phyloP scores from a whole-genome alignment of 2,888 invertebrate genomes.

The Luperina nickerlii region DNA sequence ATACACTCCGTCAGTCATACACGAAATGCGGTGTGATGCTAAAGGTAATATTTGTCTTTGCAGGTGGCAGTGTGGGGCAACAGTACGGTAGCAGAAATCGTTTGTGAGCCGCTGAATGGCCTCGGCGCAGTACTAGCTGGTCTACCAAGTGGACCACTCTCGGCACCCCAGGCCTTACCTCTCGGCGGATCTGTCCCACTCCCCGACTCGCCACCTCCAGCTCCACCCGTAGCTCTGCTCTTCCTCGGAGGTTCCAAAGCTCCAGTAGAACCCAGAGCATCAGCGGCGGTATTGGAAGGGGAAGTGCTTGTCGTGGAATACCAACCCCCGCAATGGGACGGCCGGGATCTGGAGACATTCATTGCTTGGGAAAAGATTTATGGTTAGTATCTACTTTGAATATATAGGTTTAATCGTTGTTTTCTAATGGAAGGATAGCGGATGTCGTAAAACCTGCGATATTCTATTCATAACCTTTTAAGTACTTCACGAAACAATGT shows the following conservation, averaged over 20 bases:
- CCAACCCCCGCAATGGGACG: constrained; percentile 89
- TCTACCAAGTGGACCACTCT: constrained; percentile 82
- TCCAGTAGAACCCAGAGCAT: constrained; percentile 91
- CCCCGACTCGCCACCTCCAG: constrained; percentile 73
- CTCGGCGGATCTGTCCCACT: constrained; percentile 78
- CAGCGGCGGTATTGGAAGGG: constrained; percentile 90
- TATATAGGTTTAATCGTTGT: constrained; percentile 10
- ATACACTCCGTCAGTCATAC: constrained; percentile 44
- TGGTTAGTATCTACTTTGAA: constrained; percentile 75
- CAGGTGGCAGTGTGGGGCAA: constrained; percentile 86
- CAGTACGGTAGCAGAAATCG: constrained; percentile 86
- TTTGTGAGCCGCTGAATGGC: constrained; percentile 85
- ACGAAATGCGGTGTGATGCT: constrained; percentile 33
- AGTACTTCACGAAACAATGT: constrained; percentile 37
- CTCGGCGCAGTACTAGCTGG: constrained; percentile 84
- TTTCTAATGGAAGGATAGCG: constrained; percentile 28
- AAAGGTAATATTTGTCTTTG: constrained; percentile 64
- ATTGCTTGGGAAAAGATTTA: constrained; percentile 88
- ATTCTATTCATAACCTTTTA: constrained; percentile 27
- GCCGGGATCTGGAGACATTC: constrained; percentile 87
- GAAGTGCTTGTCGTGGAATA: constrained; percentile 92
- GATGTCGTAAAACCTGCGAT: constrained; percentile 32
- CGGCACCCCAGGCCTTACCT: constrained; percentile 79
- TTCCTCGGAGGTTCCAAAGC: constrained; percentile 92
- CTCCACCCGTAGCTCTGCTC: constrained; percentile 86